A percentile compares a stretch with the other conserved stretches of the same genome.
These are phyloP conservation scores for Mobula hypostoma DNA, from an alignment of 2,113 vertebrate species.

Conservation along the genomic window DNA sequence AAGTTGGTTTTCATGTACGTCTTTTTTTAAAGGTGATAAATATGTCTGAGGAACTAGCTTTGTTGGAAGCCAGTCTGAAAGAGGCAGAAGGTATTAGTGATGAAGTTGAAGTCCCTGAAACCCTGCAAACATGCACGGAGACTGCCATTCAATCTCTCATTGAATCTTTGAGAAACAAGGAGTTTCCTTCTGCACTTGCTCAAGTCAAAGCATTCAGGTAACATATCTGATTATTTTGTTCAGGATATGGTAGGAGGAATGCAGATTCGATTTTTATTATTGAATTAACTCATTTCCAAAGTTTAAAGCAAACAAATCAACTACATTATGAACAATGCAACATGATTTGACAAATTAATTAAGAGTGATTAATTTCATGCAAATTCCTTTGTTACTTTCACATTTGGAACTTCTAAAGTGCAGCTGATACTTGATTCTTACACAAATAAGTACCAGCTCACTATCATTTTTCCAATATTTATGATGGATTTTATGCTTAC, in stretches of 20 bases:
- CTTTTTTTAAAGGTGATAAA: conserved; percentile 77
- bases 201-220: conserved; percentile 94
- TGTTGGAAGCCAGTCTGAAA: conserved; percentile 80
- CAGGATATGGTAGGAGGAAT: neutral
- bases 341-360: neutral
- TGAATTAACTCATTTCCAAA: neutral
- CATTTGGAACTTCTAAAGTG: neutral
- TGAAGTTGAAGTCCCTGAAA: conserved; percentile 70
- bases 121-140: conserved; percentile 80
- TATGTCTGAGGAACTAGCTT: conserved; percentile 88
- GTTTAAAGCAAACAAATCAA: neutral
- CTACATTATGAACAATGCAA: neutral
- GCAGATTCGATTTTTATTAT: neutral
- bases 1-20: neutral
- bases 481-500: neutral
- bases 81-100: conserved; percentile 70
- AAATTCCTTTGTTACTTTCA: neutral
- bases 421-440: neutral
- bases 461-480: neutral
- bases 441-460: neutral
- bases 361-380: too few relatives aligned
- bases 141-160: conserved; percentile 89
- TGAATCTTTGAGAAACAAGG: conserved; percentile 76
- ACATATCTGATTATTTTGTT: conserved; percentile 26
- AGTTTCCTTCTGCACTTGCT: conserved; percentile 77